These are phyloP conservation scores for Idaea aversata DNA, from an alignment of 2,888 invertebrate genomes.

Conservation along the genomic window DNA sequence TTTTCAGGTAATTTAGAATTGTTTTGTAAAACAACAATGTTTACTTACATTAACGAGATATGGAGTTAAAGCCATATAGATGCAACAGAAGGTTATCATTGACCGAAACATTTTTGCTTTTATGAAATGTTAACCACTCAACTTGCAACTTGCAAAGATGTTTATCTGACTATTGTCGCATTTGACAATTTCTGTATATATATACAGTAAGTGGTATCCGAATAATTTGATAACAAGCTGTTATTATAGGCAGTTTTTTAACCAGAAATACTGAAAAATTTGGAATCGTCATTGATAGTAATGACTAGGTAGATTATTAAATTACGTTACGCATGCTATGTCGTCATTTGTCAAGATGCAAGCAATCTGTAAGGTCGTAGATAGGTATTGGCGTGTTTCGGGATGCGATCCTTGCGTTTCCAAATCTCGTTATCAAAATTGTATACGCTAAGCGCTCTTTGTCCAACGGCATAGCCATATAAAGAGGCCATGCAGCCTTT, in stretches of 20 bases:
- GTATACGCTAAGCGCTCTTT: too few relatives aligned
- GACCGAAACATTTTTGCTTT: constrained; percentile 43
- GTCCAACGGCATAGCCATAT: too few relatives aligned
- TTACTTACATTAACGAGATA: constrained; percentile 42
- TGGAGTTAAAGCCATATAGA: constrained; percentile 39
- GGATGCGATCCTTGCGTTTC: not conserved
- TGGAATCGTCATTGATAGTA: not conserved
- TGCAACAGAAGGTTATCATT: constrained; percentile 35
- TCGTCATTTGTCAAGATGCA: constrained; percentile 12
- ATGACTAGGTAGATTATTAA: constrained; percentile 8
- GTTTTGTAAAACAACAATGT: not conserved
- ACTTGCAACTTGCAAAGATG: not conserved
- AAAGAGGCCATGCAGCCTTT: too few relatives aligned
- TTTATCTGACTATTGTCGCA: not conserved
- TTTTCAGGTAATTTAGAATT: not conserved
- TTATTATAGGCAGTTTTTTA: not conserved
- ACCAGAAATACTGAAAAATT: not conserved
- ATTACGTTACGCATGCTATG: constrained; percentile 10
- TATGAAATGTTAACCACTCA: not conserved
- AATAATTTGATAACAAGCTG: not conserved
- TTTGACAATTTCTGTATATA: not conserved
- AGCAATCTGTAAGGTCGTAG: constrained; percentile 10
- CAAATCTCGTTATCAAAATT: too few relatives aligned
- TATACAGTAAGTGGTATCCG: not conserved
- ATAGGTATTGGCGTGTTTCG: not conserved